Evolutionary conservation across 2,113 vertebrate species (phyloP).

Genomic region (Tringa solitaria): DNA sequence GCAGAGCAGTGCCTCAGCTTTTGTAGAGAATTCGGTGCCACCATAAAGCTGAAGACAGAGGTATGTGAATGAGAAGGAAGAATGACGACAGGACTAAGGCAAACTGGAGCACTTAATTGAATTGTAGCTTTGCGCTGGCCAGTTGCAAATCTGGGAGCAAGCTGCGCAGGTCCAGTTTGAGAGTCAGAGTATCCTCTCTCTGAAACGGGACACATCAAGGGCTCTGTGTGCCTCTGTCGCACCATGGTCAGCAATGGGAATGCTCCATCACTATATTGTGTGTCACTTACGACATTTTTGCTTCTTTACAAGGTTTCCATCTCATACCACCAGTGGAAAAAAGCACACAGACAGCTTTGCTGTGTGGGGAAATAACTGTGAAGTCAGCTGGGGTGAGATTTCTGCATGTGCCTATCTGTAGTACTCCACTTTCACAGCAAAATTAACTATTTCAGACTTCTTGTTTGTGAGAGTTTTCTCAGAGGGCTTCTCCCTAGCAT

Average conservation of each 20-base stretch:
- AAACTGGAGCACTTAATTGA: background rate
- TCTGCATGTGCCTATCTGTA: background rate
- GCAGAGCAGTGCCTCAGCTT: background rate
- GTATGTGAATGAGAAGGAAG: background rate
- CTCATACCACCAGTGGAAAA: background rate
- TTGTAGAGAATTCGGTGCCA: background rate
- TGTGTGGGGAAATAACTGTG: background rate
- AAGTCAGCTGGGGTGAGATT: background rate
- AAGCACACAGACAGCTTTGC: background rate
- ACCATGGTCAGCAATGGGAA: background rate
- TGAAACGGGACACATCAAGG: accelerated
- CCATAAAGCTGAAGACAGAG: background rate
- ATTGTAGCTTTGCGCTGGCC: background rate
- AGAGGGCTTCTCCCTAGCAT: background rate
- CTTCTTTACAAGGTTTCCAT: background rate
- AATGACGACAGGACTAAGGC: background rate
- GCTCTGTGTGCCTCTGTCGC: background rate
- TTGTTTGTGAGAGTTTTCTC: background rate
- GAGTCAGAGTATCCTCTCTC: background rate
- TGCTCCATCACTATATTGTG: background rate
- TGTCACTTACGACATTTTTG: background rate
- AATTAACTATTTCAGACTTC: background rate
- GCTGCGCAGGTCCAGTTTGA: accelerated
- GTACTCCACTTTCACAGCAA: background rate
- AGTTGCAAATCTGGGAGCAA: background rate